These are phyloP conservation scores for Limnephilus rhombicus DNA, from an alignment of 2,888 invertebrate genomes.

Conservation along the genomic window DNA sequence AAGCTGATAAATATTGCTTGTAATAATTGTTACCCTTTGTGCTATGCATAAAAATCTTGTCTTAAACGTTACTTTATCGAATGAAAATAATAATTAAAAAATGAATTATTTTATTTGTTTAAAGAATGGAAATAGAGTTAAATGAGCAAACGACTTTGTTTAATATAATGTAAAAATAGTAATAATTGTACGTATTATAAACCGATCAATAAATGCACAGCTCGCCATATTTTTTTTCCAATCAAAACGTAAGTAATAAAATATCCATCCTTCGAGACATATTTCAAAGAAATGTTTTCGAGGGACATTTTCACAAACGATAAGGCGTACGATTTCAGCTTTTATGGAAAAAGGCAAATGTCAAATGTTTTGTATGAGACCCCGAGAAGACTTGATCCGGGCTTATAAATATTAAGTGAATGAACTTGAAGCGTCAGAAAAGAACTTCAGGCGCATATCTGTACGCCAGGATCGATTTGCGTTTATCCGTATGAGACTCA, in stretches of 20 bases:
- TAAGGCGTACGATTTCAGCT: background rate
- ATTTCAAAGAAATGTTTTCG: background rate
- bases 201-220: too few relatives aligned
- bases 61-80: too few relatives aligned
- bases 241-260: background rate
- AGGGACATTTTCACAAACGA: background rate
- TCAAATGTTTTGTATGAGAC: background rate
- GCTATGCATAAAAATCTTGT: too few relatives aligned
- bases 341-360: background rate
- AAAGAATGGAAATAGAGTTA: too few relatives aligned
- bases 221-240: too few relatives aligned
- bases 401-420: conserved; percentile 1
- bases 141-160: too few relatives aligned
- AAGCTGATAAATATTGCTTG: too few relatives aligned
- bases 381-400: conserved; percentile 1
- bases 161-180: too few relatives aligned
- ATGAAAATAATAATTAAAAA: too few relatives aligned
- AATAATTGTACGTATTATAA: too few relatives aligned
- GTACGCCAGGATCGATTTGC: conserved; percentile 1
- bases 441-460: conserved; percentile 1
- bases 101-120: too few relatives aligned
- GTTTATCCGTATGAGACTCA: conserved; percentile 1
- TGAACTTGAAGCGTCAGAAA: background rate
- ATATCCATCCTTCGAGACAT: background rate
- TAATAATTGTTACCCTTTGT: too few relatives aligned